Conservation (phyloP, 1,140 invertebrate genomes). For the Diorhabda sublineata region DNA sequence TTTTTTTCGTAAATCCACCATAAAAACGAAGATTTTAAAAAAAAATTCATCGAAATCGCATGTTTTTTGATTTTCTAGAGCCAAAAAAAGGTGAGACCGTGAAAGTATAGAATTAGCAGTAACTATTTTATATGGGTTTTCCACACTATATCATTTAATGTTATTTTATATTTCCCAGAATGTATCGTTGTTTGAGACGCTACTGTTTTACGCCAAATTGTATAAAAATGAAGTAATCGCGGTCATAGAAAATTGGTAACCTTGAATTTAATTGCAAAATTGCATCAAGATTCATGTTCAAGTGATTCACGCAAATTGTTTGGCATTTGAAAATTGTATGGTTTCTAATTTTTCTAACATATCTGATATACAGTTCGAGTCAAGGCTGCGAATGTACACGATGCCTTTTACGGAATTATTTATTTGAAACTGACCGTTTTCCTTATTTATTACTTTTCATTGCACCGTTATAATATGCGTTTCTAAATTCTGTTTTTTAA, state of each 20-base stretch:
- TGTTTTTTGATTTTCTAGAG: too few species aligned
- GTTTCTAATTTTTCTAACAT: conserved; percentile 35
- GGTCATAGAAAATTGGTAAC: conserved; percentile 41
- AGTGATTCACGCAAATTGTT: conserved; percentile 40
- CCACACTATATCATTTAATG: too few species aligned
- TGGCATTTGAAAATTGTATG: conserved; percentile 41
- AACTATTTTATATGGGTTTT: too few species aligned
- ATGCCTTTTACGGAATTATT: conserved; percentile 13
- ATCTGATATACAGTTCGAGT: conserved; percentile 20
- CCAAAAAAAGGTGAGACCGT: too few species aligned
- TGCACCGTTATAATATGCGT: background rate
- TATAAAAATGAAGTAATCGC: conserved; percentile 28
- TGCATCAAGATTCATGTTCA: conserved; percentile 35
- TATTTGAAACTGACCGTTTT: conserved; percentile 15
- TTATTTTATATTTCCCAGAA: too few species aligned
- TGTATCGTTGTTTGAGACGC: too few species aligned
- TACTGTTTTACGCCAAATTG: background rate
- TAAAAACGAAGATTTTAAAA: too few species aligned
- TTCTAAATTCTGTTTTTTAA: background rate
- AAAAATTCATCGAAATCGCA: too few species aligned
- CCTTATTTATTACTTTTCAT: conserved; percentile 10
- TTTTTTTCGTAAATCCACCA: too few species aligned
- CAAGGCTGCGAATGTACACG: conserved; percentile 24
- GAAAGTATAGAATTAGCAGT: too few species aligned
- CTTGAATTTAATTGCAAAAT: conserved; percentile 44